phyloP scores from a whole-genome alignment of 2,888 invertebrate genomes.

The Cylindroiulus punctatus region DNA sequence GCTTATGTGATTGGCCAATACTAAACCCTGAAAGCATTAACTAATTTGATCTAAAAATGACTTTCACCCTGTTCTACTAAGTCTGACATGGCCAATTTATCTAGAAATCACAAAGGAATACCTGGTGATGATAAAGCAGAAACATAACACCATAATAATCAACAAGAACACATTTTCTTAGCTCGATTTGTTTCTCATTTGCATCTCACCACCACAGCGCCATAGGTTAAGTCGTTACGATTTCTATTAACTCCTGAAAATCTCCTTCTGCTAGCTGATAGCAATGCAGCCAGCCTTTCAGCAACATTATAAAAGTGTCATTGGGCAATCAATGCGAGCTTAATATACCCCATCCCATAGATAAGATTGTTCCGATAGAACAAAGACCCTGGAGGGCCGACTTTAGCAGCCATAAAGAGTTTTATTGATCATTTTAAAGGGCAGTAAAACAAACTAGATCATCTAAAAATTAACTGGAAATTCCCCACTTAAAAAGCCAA shows the following conservation, averaged over 20 bases:
- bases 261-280: not conserved
- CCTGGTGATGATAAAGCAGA: not conserved
- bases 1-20: no score
- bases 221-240: conserved; percentile 29
- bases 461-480: conserved; percentile 37
- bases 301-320: conserved; percentile 27
- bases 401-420: conserved; percentile 42
- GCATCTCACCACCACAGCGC: conserved; percentile 9
- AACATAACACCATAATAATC: not conserved
- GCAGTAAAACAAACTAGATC: conserved; percentile 38
- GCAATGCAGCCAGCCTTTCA: not conserved
- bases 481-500: not conserved
- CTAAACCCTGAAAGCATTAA: no score
- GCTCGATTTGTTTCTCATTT: conserved; percentile 34
- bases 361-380: not conserved
- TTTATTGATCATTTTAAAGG: conserved; percentile 38
- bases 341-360: conserved; percentile 28
- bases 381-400: not conserved
- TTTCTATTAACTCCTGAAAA: conserved; percentile 23
- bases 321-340: conserved; percentile 23
- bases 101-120: not conserved
- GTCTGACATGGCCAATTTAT: not conserved
- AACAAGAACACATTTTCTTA: not conserved
- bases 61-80: no score
- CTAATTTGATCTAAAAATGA: no score